These are phyloP conservation scores for Syrphus vitripennis DNA, from an alignment of 2,888 invertebrate genomes.

Conservation along the genomic window DNA sequence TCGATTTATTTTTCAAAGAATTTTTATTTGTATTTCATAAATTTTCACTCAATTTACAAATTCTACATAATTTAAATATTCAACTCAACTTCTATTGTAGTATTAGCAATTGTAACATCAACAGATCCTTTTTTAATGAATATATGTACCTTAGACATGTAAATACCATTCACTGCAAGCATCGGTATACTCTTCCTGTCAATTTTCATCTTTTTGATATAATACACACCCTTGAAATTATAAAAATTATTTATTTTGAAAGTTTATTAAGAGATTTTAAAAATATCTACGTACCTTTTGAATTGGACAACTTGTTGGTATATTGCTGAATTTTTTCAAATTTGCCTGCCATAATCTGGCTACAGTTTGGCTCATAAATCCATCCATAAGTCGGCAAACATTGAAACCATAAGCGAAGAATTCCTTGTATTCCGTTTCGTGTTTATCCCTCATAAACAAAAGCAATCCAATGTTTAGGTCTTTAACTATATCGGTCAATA, in stretches of 20 bases:
- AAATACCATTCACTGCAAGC: not conserved
- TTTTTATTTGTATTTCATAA: no score
- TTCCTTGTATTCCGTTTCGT: not conserved
- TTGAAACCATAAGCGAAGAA: conserved; percentile 74
- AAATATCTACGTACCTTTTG: not conserved
- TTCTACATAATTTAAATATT: not conserved
- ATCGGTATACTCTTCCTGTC: not conserved
- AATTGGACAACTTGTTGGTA: not conserved
- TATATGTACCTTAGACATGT: not conserved
- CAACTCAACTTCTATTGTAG: not conserved
- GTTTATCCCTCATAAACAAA: not conserved
- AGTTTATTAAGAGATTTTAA: no score
- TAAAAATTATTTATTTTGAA: not conserved
- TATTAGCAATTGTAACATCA: not conserved
- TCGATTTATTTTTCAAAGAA: no score
- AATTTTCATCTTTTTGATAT: not conserved
- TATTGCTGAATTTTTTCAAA: not conserved
- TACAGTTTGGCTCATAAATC: conserved; percentile 28
- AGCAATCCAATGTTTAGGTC: not conserved
- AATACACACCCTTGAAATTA: not conserved
- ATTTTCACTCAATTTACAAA: no score
- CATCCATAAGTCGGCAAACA: conserved; percentile 70
- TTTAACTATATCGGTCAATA: not conserved
- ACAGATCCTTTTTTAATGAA: not conserved
- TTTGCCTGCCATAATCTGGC: not conserved